Evolutionary conservation across 2,113 vertebrate genomes (phyloP), one percentile per base, ranked within the genome.

Genomic region (Scophthalmus maximus): DNA sequence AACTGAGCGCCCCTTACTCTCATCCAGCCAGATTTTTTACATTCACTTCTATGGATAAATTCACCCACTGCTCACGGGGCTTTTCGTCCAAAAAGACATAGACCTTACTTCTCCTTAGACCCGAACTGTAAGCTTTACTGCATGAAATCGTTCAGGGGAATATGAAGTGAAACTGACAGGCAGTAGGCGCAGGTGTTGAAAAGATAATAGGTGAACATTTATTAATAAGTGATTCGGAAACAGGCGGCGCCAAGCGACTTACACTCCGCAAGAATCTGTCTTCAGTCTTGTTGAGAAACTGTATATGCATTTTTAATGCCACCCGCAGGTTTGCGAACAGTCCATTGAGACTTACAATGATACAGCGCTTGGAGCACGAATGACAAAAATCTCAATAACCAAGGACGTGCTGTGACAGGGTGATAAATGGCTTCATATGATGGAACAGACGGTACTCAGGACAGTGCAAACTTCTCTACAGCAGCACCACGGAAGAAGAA

Each of bases 381-480:
- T 61, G 57, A 80, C 67, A 73, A 52, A 77, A 69, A 66, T 42
- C 51, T 57, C 73, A 74, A 74, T 67, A 70, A 50, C 44, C 72
- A 61, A 70, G 72, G 84, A 79, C 68, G 15, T 32, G 23, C 23
- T 12, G 52, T 69, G 78, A 84, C 82, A 88, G 60, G 56, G 52
- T 83, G 86, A 91, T 78, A 61, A 84, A 90, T 90, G 73, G 81
- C 76, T 81, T 73, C 44, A 72, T 46, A 67, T 80, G 68, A 84
- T 69, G 59, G 73, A 83, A 68, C 57, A 83, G 84, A 84, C 80
- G 68, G 66, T 38, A 47, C 56, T 75, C 68, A 68, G 56, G 59
- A 83, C 65, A 68, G 67, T 70, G 68, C 69, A 84, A 82, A 82
- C 61, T 44, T 73, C 62, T 79, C 29, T 9, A 78, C 67, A 83